These are phyloP conservation scores for Hydrophis major DNA, from an alignment of 2,797 vertebrate genomes.

Conservation along the genomic window DNA sequence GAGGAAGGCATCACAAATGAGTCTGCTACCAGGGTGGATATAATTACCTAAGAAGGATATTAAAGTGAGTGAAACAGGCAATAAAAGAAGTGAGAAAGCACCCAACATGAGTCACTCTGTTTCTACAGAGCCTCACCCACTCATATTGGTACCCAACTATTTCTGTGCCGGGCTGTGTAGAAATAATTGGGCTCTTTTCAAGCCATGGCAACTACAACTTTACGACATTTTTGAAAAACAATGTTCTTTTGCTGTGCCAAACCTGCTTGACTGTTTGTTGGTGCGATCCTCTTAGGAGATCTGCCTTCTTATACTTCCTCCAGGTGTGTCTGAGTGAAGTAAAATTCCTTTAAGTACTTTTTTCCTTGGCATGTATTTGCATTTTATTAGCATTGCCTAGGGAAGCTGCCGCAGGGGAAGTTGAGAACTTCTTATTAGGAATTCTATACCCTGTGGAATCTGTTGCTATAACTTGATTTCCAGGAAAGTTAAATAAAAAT, in stretches of 20 bases:
- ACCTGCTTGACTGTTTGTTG: background rate
- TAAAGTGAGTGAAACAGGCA: conserved; percentile 7
- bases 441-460: background rate
- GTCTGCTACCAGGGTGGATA: background rate
- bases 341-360: background rate
- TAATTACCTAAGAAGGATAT: conserved; percentile 3
- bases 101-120: conserved; percentile 6
- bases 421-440: background rate
- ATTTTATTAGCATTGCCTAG: background rate
- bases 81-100: background rate
- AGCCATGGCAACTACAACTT: background rate
- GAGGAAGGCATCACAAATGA: background rate
- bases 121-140: background rate
- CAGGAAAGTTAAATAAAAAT: background rate
- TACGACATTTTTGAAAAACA: background rate
- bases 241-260: background rate
- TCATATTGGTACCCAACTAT: background rate
- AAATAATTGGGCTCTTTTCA: too few species aligned
- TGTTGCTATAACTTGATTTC: background rate
- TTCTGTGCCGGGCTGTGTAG: background rate
- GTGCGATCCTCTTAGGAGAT: background rate
- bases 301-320: background rate
- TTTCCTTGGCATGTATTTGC: background rate
- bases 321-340: background rate
- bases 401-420: background rate